Conservation (phyloP, 2,113 vertebrate species). For the Mystacornis crossleyi region DNA sequence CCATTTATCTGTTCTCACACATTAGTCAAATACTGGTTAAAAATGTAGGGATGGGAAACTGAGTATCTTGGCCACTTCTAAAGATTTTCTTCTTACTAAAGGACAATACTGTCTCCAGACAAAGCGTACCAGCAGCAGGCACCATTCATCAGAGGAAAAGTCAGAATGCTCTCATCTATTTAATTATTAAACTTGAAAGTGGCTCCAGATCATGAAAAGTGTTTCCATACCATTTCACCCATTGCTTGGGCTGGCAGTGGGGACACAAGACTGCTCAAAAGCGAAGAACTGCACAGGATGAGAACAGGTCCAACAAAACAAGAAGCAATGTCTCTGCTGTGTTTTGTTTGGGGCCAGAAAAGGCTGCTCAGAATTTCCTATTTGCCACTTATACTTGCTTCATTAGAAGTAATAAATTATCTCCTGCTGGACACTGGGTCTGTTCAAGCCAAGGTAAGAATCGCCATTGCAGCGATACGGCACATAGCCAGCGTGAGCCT, state of each 20-base stretch:
- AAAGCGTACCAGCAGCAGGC: neutral
- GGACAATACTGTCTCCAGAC: neutral
- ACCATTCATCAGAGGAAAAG: neutral
- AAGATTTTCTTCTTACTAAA: neutral
- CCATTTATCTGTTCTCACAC: neutral
- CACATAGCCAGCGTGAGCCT: fast-evolving
- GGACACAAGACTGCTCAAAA: neutral
- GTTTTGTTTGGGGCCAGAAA: neutral
- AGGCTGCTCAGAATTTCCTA: neutral
- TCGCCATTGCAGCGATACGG: fast-evolving
- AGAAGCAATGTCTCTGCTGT: fast-evolving
- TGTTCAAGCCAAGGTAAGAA: neutral
- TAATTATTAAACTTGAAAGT: neutral
- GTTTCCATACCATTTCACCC: neutral
- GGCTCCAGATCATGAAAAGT: neutral
- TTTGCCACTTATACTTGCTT: neutral
- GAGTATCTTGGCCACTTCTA: neutral
- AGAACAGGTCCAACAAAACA: neutral
- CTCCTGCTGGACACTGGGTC: neutral
- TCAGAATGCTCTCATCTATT: neutral
- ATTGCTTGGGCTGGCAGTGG: neutral
- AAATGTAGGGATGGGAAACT: neutral
- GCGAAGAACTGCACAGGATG: fast-evolving
- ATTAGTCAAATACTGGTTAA: neutral
- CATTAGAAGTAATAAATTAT: neutral